Evolutionary conservation across 2,113 vertebrate genomes (phyloP).

Genomic region (Macrotus californicus): DNA sequence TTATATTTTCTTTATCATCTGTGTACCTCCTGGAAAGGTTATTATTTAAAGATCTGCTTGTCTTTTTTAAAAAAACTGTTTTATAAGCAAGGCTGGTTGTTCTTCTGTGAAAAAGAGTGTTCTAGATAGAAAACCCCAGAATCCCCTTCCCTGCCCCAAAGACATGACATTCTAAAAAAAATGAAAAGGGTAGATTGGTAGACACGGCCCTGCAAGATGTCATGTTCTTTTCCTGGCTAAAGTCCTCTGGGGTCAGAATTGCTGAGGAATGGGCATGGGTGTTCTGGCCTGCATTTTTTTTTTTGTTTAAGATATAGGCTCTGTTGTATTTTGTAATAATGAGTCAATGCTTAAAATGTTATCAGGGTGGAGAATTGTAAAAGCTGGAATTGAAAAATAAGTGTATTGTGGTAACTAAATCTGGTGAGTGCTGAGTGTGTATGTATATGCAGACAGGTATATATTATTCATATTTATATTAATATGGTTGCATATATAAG

Average conservation of each 20-base stretch:
- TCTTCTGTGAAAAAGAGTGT: neutral
- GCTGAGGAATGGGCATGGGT: neutral
- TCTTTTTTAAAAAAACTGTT: neutral
- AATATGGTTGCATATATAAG: neutral
- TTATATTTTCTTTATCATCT: constrained; percentile 35
- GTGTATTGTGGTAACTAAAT: neutral
- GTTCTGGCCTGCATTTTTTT: neutral
- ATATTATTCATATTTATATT: neutral
- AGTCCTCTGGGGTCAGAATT: neutral
- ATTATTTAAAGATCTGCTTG: neutral
- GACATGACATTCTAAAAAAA: neutral
- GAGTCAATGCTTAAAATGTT: neutral
- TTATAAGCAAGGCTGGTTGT: constrained; percentile 9
- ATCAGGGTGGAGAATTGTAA: neutral
- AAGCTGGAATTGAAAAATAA: neutral
- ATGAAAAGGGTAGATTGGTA: neutral
- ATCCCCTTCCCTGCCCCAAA: neutral
- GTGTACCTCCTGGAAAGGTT: neutral
- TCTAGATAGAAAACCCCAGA: neutral
- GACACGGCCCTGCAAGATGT: neutral
- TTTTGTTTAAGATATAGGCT: neutral
- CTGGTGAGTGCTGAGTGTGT: neutral
- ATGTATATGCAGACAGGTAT: neutral
- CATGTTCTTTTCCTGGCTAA: neutral
- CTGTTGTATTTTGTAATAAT: neutral